Evolutionary conservation across 2,888 invertebrate genomes (phyloP).

Genomic region (Orthonevra nobilis): DNA sequence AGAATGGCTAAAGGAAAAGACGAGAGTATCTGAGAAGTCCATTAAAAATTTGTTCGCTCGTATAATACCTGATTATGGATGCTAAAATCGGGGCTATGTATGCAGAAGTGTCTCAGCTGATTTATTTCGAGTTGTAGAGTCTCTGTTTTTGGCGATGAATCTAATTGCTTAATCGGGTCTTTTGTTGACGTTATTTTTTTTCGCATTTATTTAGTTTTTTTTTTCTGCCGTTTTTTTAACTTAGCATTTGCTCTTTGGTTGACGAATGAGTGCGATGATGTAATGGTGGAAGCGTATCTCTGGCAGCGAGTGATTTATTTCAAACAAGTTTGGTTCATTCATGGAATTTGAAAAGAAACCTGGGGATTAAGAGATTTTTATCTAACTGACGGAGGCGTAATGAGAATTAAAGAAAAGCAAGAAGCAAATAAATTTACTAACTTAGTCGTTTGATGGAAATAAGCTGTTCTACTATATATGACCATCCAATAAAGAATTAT

Average conservation of each 20-base stretch:
- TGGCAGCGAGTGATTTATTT: conserved; percentile 22
- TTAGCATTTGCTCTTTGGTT: conserved; percentile 13
- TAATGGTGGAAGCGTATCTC: conserved; percentile 4
- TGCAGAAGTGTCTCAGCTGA: conserved; percentile 26
- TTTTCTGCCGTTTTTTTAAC: not conserved
- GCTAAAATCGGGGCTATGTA: conserved; percentile 36
- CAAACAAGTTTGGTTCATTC: conserved; percentile 7
- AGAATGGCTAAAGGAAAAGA: not conserved
- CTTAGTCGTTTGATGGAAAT: too few relatives aligned
- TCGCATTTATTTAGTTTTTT: conserved; percentile 36
- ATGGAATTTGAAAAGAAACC: too few relatives aligned
- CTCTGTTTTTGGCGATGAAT: conserved; percentile 7
- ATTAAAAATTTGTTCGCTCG: conserved; percentile 32
- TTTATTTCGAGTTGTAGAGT: conserved; percentile 15
- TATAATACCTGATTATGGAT: conserved; percentile 42
- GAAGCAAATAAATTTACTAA: too few relatives aligned
- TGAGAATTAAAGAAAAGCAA: too few relatives aligned
- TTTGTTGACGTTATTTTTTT: conserved; percentile 13
- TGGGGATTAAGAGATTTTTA: too few relatives aligned
- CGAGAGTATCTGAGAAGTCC: conserved; percentile 40
- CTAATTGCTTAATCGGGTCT: conserved; percentile 50
- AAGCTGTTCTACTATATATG: too few relatives aligned
- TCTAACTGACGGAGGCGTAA: too few relatives aligned
- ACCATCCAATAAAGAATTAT: too few relatives aligned
- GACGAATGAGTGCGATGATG: not conserved